Evolutionary conservation across 2,888 invertebrate genomes (phyloP), one percentile per base, ranked within the genome.

Genomic region (Hanleya hanleyi): DNA sequence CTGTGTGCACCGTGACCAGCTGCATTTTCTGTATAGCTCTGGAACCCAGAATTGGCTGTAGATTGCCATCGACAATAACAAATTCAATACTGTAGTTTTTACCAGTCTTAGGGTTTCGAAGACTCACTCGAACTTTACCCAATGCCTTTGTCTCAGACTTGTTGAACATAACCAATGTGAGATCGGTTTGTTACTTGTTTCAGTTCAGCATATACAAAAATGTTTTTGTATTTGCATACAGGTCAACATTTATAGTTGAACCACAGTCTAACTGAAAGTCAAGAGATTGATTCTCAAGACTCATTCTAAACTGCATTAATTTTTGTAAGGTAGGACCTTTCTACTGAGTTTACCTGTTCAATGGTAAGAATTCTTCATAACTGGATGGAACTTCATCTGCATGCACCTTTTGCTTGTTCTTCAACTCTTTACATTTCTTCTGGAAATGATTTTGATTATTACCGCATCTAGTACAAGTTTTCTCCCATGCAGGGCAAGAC

Each of bases 141-240:
- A 74, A 22, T n/a, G 76, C 47, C 61, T 69, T 73, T 0, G 37
- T 74, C 36, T 76, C 71, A 61, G 36, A 69, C 12, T 66, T 69
- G 33, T 74, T 76, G 38, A 69, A 71, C 71, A 76, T 76, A 12
- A 71, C 66, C 33, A 74, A 32, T 38, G 67, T 69, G n/a, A 61
- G 57, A 61, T 61, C 66, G 47, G 61, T 33, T 26, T 70, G 32
- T 33, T 51, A 76, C 29, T 22, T 61, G 51, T 4, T 38, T 26
- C 7, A 67, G 41, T 18, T 18, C 57, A n/a, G 29, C 47, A 38
- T 72, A 70, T 64, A 67, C 35, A 35, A 32, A 65, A 9, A 72
- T 18, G 26, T 57, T 51, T 51, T 38, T 67, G 57, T 70, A 75
- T 12, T 65, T 67, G 22, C 38, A 57, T 26, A 61, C 51, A 22